Percentiles rank a stretch among this genome's conserved stretches.
Evolutionary conservation across 2,797 vertebrate genomes (phyloP).

Genomic region (Rallus crepitans): DNA sequence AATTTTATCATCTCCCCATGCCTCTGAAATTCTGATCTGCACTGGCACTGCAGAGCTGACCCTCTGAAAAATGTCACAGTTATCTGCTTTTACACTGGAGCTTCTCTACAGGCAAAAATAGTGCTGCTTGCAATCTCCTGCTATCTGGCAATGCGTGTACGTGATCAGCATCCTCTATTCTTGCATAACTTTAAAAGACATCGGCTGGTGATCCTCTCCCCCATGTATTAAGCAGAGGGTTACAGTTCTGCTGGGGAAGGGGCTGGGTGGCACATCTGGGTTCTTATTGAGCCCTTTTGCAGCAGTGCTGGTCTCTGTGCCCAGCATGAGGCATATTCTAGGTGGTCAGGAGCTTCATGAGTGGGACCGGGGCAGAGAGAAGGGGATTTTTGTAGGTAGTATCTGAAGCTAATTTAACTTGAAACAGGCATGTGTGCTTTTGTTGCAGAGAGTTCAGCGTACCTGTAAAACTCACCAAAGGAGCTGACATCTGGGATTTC

Average conservation of each 20-base stretch:
- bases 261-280: neutral
- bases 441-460: neutral
- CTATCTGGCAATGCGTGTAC: accelerated
- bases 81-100: neutral
- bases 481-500: neutral
- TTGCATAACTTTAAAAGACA: neutral
- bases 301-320: neutral
- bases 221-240: neutral
- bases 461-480: neutral
- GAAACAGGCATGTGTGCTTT: neutral
- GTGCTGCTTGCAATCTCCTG: neutral
- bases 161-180: neutral
- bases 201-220: accelerated
- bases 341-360: neutral
- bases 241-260: neutral
- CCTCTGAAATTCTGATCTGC: neutral
- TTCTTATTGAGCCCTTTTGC: neutral
- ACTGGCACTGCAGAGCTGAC: neutral
- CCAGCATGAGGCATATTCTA: neutral
- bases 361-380: neutral
- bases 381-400: neutral
- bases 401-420: neutral
- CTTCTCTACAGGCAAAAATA: constrained; percentile 1
- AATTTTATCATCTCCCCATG: neutral
- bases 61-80: constrained; percentile 32